Evolutionary conservation across 2,797 vertebrate species (phyloP), one percentile per base, ranked within the genome.

Genomic region (Silurus lanzhouensis): DNA sequence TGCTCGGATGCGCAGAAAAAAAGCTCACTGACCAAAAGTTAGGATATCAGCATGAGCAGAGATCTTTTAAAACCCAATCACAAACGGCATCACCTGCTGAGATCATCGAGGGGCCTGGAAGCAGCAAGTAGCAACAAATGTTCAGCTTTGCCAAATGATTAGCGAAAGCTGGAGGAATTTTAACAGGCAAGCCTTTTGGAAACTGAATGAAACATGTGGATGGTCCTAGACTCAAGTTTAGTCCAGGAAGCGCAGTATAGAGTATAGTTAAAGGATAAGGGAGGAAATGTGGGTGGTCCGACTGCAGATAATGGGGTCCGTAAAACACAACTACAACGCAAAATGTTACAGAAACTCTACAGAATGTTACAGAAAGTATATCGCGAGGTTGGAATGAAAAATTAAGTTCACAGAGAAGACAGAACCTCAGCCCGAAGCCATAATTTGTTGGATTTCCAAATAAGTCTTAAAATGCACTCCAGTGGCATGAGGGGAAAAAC

Each of bases 1-100:
- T 91, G 91, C 91, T 87, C 75, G 71, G 77, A 52, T 82, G 81
- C 83, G 75, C 10, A 71, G 82, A 55, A 80, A 87, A 88, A 84
- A 84, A 70, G 4, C 7, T 68, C 46, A 46, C 55, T 80, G 81
- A 88, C 44, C 80, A 81, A 55, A 63, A 74, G 19, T 61, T 61
- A 82, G 85, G 84, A 85, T 6, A 22, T 20, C 20, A 9, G 10
- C 3, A 61, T 44, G 19, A 44, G 38, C 31, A 46, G 55, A 82
- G 55, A 61, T 72, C 60, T 66, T 85, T 84, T 2, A 1, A 12
- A 63, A 63, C 8, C 48, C 48, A 79, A 7, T 63, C 10, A 17
- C 31, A 27, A 38, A 78, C 57, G 83, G 19, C 66, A 72, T 75
- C 63, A 83, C 22, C 82, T 48, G 8, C 55, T 82, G 57, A 13